Conservation (phyloP, 2,888 invertebrate genomes). For the Agriopis leucophaearia region DNA sequence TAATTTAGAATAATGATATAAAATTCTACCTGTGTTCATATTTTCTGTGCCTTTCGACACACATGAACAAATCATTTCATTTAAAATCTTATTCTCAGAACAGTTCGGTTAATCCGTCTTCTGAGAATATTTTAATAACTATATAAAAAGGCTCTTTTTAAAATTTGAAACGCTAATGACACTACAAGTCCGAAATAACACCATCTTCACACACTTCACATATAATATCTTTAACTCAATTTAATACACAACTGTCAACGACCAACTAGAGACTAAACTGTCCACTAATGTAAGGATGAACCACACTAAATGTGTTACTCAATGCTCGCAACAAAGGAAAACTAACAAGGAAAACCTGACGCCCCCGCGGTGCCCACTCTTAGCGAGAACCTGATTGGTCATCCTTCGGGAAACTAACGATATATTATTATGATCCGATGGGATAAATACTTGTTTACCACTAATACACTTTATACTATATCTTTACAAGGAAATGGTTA, state of each 20-base stretch:
- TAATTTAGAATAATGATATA: neutral
- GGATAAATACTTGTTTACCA: conserved; percentile 16
- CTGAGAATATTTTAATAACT: neutral
- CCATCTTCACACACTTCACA: neutral
- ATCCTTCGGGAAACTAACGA: conserved; percentile 34
- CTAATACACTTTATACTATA: neutral
- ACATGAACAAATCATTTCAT: conserved; percentile 53
- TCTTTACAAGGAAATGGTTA: conserved; percentile 16
- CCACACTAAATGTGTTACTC: neutral
- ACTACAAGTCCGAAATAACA: neutral
- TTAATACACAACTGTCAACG: neutral
- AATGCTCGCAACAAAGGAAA: neutral
- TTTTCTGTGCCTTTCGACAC: conserved; percentile 49
- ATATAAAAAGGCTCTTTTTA: neutral
- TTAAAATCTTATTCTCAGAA: conserved; percentile 1
- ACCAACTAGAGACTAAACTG: neutral
- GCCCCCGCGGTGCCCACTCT: too few relatives aligned
- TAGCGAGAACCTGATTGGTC: conserved; percentile 53
- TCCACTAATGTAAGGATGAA: neutral
- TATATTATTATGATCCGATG: conserved; percentile 6
- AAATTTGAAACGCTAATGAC: neutral
- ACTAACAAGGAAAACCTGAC: conserved; percentile 27
- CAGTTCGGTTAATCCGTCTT: neutral
- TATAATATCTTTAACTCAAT: neutral
- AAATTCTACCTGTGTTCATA: conserved; percentile 41